These are phyloP conservation scores for Drosophila ogumai DNA, from an alignment of 1,140 invertebrate genomes.

Conservation along the genomic window DNA sequence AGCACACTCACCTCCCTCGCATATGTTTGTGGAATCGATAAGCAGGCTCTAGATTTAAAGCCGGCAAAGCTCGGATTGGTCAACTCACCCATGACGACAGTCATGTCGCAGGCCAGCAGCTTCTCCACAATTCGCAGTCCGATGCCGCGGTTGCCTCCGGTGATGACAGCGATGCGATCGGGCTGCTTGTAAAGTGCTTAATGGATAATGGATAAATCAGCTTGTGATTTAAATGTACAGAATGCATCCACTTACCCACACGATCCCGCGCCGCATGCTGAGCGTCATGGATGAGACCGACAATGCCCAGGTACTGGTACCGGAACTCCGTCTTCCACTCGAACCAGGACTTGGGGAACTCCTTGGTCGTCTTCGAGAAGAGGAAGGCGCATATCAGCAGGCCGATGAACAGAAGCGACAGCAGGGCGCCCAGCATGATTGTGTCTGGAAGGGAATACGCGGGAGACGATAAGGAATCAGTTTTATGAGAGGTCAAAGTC, in stretches of 20 bases:
- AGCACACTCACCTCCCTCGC: not conserved
- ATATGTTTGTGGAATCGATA: slow-evolving; percentile 53
- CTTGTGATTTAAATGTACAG: not conserved
- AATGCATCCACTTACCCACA: slow-evolving; percentile 85
- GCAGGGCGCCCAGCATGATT: slow-evolving; percentile 36
- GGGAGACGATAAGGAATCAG: slow-evolving; percentile 25
- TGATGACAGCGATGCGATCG: slow-evolving; percentile 92
- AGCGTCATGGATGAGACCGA: slow-evolving; percentile 86
- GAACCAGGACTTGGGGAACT: slow-evolving; percentile 79
- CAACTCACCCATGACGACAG: slow-evolving; percentile 92
- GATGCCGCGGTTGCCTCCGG: slow-evolving; percentile 94
- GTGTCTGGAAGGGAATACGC: slow-evolving; percentile 10
- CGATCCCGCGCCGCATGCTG: slow-evolving; percentile 85
- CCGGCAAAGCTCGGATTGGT: slow-evolving; percentile 32
- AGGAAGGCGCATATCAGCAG: slow-evolving; percentile 65
- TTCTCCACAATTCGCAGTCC: slow-evolving; percentile 92
- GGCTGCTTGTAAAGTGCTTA: slow-evolving; percentile 87
- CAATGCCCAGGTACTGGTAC: slow-evolving; percentile 86
- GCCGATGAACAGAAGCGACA: slow-evolving; percentile 47
- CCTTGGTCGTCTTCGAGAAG: slow-evolving; percentile 80
- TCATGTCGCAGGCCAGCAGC: slow-evolving; percentile 92
- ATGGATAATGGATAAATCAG: slow-evolving; percentile 34
- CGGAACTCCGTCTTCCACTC: slow-evolving; percentile 86
- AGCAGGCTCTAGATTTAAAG: slow-evolving; percentile 6
- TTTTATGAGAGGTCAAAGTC: slow-evolving; percentile 27